phyloP scores from a whole-genome alignment of 2,113 vertebrate species.

The Scopus umbretta region DNA sequence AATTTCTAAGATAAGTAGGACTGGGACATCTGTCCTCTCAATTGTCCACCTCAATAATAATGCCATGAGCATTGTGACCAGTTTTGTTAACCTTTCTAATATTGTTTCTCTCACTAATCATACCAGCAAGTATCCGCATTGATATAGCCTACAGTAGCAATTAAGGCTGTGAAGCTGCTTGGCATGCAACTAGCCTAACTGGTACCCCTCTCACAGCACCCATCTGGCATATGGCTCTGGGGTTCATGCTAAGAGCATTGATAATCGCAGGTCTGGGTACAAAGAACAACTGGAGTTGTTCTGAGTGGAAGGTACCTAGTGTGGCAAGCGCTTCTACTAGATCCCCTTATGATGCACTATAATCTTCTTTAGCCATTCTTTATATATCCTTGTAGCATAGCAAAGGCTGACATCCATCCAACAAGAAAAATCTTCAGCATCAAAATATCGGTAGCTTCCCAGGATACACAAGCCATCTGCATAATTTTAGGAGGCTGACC shows the following conservation, averaged over 20 bases:
- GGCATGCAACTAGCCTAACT: not conserved
- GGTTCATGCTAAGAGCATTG: not conserved
- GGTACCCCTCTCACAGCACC: not conserved
- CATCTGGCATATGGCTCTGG: not conserved
- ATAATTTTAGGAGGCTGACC: not conserved
- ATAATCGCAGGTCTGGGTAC: not conserved
- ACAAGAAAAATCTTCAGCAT: not conserved
- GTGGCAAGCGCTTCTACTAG: not conserved
- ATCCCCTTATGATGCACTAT: not conserved
- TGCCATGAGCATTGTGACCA: not conserved
- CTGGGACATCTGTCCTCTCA: slow-evolving; percentile 14
- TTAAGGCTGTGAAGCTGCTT: slow-evolving; percentile 5
- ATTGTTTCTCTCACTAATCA: not conserved
- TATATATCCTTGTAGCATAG: not conserved
- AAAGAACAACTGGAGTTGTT: not conserved
- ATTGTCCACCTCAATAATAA: slow-evolving; percentile 8
- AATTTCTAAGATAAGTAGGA: not conserved
- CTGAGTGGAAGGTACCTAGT: not conserved
- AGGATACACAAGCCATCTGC: not conserved
- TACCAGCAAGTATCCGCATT: not conserved
- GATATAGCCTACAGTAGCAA: not conserved
- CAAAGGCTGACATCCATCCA: not conserved
- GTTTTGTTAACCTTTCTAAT: slow-evolving; percentile 28
- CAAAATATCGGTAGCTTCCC: not conserved
- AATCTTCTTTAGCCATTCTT: not conserved